Conservation (phyloP, 2,797 vertebrate genomes). For the Gallinago solitaria region DNA sequence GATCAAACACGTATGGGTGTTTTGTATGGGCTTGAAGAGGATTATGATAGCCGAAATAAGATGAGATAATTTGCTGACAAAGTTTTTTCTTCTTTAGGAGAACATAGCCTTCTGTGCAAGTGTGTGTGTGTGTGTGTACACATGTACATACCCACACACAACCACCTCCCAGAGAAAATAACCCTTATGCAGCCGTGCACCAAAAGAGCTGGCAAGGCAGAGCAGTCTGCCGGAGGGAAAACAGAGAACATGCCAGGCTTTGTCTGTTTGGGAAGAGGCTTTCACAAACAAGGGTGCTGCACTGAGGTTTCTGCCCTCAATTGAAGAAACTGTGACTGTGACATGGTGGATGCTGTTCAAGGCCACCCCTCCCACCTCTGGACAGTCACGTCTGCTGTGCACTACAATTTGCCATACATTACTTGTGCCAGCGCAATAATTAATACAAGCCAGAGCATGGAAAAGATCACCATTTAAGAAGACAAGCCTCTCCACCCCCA, state of each 20-base stretch:
- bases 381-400: rapidly evolving
- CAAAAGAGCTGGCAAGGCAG: background rate
- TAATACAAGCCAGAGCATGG: background rate
- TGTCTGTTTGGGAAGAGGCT: background rate
- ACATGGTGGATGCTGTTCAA: background rate
- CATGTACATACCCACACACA: background rate
- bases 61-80: slow-evolving; percentile 49
- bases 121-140: background rate
- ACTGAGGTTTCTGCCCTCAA: background rate
- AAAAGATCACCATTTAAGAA: background rate
- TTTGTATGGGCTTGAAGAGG: slow-evolving; percentile 46
- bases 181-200: background rate
- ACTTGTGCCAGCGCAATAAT: background rate
- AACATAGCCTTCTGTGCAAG: background rate
- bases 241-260: background rate
- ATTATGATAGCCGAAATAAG: slow-evolving; percentile 44
- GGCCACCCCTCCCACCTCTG: background rate
- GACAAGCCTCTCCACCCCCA: background rate
- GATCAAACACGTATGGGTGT: slow-evolving; percentile 49
- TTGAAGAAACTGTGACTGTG: background rate
- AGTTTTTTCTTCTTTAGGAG: slow-evolving; percentile 13
- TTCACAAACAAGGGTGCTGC: background rate
- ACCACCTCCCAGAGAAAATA: slow-evolving; percentile 8
- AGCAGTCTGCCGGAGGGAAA: background rate
- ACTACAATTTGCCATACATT: background rate